phyloP scores from a whole-genome alignment of 2,888 invertebrate species.

The Neoascia interrupta region DNA sequence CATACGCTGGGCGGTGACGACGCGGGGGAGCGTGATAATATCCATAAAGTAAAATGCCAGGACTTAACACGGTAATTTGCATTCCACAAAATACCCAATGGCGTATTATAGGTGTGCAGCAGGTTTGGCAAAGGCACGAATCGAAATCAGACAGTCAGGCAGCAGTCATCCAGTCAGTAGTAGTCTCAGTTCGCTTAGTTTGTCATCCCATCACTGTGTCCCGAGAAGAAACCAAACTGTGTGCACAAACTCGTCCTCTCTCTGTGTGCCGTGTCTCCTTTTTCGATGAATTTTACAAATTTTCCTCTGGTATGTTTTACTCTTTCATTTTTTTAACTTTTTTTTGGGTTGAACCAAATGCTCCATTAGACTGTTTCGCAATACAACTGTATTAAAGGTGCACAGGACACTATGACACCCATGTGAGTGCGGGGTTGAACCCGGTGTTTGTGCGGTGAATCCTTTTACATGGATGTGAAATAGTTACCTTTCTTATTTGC shows the following conservation, averaged over 20 bases:
- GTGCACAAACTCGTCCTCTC: background rate
- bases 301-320: slow-evolving; percentile 16
- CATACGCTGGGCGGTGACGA: background rate
- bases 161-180: slow-evolving; percentile 35
- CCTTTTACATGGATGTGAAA: slow-evolving; percentile 57
- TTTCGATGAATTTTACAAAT: slow-evolving; percentile 59
- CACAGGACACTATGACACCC: slow-evolving; percentile 4
- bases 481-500: slow-evolving; percentile 65
- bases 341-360: slow-evolving; percentile 7
- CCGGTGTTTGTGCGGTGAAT: slow-evolving; percentile 37
- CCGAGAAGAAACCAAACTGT: slow-evolving; percentile 6
- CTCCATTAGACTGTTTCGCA: slow-evolving; percentile 50
- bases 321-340: background rate
- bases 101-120: no score
- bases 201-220: slow-evolving; percentile 26
- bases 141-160: slow-evolving; percentile 5
- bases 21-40: slow-evolving; percentile 43
- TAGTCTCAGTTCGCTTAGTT: slow-evolving; percentile 41
- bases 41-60: slow-evolving; percentile 52
- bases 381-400: slow-evolving; percentile 59
- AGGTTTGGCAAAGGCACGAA: no score
- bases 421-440: background rate
- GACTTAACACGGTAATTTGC: slow-evolving; percentile 63
- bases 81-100: slow-evolving; percentile 48
- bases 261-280: slow-evolving; percentile 40